Evolutionary conservation across 2,888 invertebrate species (phyloP), one percentile per base, ranked within the genome.

Genomic region (Drosophila rellima): DNA sequence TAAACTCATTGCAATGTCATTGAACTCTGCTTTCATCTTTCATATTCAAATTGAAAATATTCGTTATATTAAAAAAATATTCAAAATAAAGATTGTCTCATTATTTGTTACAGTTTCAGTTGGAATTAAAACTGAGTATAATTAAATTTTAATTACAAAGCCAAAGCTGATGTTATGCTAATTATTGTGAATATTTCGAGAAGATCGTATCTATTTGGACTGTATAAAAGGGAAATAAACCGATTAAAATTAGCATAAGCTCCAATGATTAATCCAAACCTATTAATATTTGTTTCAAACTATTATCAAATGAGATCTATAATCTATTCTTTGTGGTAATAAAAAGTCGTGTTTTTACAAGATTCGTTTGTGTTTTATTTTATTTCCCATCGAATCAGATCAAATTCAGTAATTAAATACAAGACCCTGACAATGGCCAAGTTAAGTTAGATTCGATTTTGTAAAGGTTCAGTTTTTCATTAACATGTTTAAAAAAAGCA

Each of bases 321-420:
- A 23, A 52, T 29, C 13, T 40, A 29, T 39, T 40, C 11, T 18
- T 39, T 26, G 6, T 11, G 37, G 37, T 26, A 37, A 51, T 51
- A 26, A 51, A 51, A 39, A 18, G 26, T 35, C 1, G 23, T 47
- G 29, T 29, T 29, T 17, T 47, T 48, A 48, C 33, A 8, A 33
- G 48, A n/a, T 4, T 20, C 20, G 17, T 33, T 48, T 18, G 7
- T 47, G 18, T 31, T 18, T 26, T 26, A 26, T 26, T 26, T n/a
- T n/a, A n/a, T n/a, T 18, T 33, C 11, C 13, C 48, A 48, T 20
- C 26, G 6, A 52, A 26, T 17, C 13, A 7, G 39, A 52, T 13
- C 17, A 23, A 51, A 37, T 39, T 39, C 3, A 26, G 51, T 17
- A 52, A 39, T 52, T 39, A 52, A 39, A 39, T 23, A 8, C 3